Percentiles rank a stretch among this genome's conserved stretches.
Evolutionary conservation across 2,797 vertebrate genomes (phyloP).

Genomic region (Enteromius afrohamiltoni): DNA sequence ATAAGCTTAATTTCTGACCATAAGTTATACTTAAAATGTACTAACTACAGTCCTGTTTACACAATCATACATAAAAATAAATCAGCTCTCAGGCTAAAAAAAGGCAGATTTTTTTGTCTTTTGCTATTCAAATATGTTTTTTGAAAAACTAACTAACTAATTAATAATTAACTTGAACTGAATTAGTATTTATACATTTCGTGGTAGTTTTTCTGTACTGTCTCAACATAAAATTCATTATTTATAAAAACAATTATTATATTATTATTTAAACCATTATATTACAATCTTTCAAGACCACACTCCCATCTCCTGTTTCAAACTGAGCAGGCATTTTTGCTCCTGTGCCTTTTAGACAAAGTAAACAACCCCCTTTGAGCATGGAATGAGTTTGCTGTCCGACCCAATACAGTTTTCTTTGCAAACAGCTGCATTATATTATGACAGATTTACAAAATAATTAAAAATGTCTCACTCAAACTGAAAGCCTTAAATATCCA

Average conservation of each 20-base stretch:
- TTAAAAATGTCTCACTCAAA: not conserved
- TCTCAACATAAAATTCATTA: not conserved
- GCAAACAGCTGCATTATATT: not conserved
- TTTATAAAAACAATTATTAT: not conserved
- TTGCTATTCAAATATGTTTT: not conserved
- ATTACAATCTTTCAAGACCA: not conserved
- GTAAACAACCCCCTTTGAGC: not conserved
- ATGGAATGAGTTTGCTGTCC: not conserved
- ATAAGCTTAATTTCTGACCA: slow-evolving; percentile 25
- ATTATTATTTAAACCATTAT: not conserved
- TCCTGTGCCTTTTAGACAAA: not conserved
- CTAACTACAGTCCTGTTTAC: slow-evolving; percentile 4
- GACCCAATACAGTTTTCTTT: not conserved
- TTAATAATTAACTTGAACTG: not conserved
- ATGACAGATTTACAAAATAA: not conserved
- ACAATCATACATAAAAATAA: not conserved
- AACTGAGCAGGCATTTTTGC: not conserved
- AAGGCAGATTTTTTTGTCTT: not conserved
- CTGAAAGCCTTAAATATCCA: not conserved
- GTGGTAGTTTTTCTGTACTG: not conserved
- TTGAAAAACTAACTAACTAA: not conserved
- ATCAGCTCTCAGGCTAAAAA: not conserved
- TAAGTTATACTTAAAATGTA: slow-evolving; percentile 5
- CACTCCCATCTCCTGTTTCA: not conserved
- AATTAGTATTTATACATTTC: not conserved